Percentiles rank a stretch among this genome's conserved stretches.
These are phyloP conservation scores for Chrysomela aeneicollis DNA, from an alignment of 2,888 invertebrate species.

Conservation along the genomic window DNA sequence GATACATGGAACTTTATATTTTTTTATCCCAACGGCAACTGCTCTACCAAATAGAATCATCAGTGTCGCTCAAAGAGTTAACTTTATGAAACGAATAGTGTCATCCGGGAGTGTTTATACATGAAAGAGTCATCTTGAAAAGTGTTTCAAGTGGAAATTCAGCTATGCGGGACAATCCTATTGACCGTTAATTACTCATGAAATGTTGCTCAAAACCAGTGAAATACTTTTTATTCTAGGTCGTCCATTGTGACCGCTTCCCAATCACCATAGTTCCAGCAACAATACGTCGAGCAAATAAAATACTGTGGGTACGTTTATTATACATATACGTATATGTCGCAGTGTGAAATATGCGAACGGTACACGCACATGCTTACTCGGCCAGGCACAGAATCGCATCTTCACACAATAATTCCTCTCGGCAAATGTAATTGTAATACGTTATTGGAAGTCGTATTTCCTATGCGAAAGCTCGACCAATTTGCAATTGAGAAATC, in stretches of 20 bases:
- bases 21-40: too few relatives aligned
- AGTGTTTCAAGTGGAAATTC: too few relatives aligned
- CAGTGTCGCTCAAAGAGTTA: too few relatives aligned
- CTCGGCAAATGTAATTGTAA: conserved; percentile 40
- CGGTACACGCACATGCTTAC: conserved; percentile 33
- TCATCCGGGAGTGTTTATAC: too few relatives aligned
- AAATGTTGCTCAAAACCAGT: too few relatives aligned
- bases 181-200: too few relatives aligned
- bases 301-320: neutral
- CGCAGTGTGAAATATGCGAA: conserved; percentile 33
- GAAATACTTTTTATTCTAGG: too few relatives aligned
- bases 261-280: neutral
- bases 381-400: conserved; percentile 34
- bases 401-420: conserved; percentile 41
- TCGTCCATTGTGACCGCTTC: neutral
- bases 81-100: too few relatives aligned
- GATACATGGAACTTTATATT: too few relatives aligned
- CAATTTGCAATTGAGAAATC: conserved; percentile 34
- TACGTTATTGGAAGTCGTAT: conserved; percentile 41
- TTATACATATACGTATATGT: neutral
- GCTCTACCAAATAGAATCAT: too few relatives aligned
- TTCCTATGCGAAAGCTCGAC: conserved; percentile 22
- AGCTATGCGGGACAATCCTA: too few relatives aligned
- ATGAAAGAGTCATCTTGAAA: too few relatives aligned
- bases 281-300: neutral